These are phyloP conservation scores for Leptobrachium leishanense DNA, from an alignment of 2,113 vertebrate genomes.

Conservation along the genomic window DNA sequence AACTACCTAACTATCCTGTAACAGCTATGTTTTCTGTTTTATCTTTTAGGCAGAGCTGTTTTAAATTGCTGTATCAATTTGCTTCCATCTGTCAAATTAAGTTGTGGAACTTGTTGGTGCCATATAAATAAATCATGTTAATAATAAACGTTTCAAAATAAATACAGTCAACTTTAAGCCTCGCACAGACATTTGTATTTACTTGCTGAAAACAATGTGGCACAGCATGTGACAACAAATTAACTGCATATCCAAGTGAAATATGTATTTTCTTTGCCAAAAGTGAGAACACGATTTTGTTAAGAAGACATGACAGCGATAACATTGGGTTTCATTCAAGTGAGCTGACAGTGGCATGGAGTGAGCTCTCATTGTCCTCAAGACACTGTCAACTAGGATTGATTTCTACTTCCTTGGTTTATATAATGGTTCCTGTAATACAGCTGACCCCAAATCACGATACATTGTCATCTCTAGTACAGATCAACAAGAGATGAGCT, in stretches of 20 bases:
- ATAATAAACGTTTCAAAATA: no score
- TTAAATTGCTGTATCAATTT: no score
- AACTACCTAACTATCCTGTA: no score
- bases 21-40: no score
- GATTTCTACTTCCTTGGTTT: conserved; percentile 85
- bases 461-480: conserved; percentile 95
- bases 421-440: conserved; percentile 88
- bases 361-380: conserved; percentile 88
- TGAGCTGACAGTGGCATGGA: conserved; percentile 79
- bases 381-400: conserved; percentile 97
- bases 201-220: background rate
- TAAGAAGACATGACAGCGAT: conserved; percentile 80
- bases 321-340: conserved; percentile 72
- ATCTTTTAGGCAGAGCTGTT: no score
- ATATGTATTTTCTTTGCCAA: conserved; percentile 73
- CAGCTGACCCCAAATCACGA: conserved; percentile 88
- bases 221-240: conserved; percentile 53
- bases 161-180: background rate
- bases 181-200: conserved; percentile 11
- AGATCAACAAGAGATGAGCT: conserved; percentile 89
- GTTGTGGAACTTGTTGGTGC: no score
- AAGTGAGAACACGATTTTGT: conserved; percentile 69
- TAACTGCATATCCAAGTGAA: conserved; percentile 56
- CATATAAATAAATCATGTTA: no score
- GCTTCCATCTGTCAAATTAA: no score